Conservation (phyloP, 2,797 vertebrate species). For the Pseudopleuronectes americanus region DNA sequence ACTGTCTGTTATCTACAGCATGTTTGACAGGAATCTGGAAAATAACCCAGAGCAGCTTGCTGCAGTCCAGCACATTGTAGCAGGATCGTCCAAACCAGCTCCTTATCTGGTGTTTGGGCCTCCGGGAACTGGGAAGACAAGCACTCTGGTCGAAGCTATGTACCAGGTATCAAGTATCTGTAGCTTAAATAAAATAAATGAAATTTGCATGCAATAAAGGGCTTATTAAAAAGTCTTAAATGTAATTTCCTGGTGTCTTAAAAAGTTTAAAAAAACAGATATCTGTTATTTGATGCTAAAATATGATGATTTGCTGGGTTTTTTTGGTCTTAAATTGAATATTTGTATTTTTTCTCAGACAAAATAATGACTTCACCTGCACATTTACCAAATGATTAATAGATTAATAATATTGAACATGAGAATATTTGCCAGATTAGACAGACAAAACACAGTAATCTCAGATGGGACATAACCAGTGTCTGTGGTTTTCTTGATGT, state of each 20-base stretch:
- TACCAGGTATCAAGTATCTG: slow-evolving; percentile 57
- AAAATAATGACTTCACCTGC: not conserved
- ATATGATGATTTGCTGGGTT: not conserved
- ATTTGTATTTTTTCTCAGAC: not conserved
- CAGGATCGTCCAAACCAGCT: slow-evolving; percentile 89
- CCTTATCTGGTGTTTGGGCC: slow-evolving; percentile 96
- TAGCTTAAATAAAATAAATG: not conserved
- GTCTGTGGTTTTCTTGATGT: too few species aligned
- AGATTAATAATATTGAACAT: too few species aligned
- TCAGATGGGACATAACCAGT: too few species aligned
- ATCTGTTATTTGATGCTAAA: not conserved
- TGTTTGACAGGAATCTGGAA: slow-evolving; percentile 87
- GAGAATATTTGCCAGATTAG: too few species aligned
- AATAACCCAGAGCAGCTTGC: slow-evolving; percentile 86
- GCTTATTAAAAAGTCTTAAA: not conserved
- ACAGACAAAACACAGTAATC: too few species aligned
- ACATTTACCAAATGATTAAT: too few species aligned
- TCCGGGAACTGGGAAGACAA: slow-evolving; percentile 89
- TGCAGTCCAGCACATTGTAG: slow-evolving; percentile 88
- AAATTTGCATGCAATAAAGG: not conserved
- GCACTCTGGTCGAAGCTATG: slow-evolving; percentile 71
- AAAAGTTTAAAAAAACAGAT: not conserved
- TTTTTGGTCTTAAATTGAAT: not conserved
- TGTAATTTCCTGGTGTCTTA: too few species aligned
- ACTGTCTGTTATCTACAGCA: slow-evolving; percentile 69